These are phyloP conservation scores for Plagiodera versicolora DNA, from an alignment of 2,888 invertebrate species.

Conservation along the genomic window DNA sequence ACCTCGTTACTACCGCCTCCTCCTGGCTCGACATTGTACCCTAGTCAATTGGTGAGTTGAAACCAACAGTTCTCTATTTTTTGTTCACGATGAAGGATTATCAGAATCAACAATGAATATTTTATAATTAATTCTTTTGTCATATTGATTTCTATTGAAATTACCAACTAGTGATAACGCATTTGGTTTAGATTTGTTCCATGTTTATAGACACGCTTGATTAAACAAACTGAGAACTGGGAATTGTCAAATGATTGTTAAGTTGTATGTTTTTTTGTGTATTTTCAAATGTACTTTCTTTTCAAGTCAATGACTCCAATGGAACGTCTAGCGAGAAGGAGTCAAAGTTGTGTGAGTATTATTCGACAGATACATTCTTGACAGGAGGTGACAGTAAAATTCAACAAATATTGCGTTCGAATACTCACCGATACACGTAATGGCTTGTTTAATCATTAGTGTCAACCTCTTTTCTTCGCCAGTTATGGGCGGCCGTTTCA, in stretches of 20 bases:
- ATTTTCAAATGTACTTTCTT: conserved; percentile 25
- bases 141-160: too few relatives aligned
- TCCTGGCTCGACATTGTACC: conserved; percentile 60
- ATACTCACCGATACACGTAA: too few relatives aligned
- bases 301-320: conserved; percentile 45
- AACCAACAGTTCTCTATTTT: conserved; percentile 3
- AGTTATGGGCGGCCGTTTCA: too few relatives aligned
- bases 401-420: background rate
- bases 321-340: conserved; percentile 46
- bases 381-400: background rate
- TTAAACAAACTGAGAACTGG: too few relatives aligned
- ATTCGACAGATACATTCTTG: background rate
- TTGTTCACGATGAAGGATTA: background rate
- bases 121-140: too few relatives aligned
- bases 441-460: too few relatives aligned
- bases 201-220: too few relatives aligned
- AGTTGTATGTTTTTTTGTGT: conserved; percentile 7
- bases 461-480: too few relatives aligned
- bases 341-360: conserved; percentile 47
- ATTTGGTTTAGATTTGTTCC: too few relatives aligned
- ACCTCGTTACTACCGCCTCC: conserved; percentile 67
- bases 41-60: conserved; percentile 67
- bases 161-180: too few relatives aligned
- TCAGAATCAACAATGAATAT: background rate
- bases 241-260: too few relatives aligned